Evolutionary conservation across 1,140 invertebrate genomes (phyloP).

Genomic region (Aphis craccivora): DNA sequence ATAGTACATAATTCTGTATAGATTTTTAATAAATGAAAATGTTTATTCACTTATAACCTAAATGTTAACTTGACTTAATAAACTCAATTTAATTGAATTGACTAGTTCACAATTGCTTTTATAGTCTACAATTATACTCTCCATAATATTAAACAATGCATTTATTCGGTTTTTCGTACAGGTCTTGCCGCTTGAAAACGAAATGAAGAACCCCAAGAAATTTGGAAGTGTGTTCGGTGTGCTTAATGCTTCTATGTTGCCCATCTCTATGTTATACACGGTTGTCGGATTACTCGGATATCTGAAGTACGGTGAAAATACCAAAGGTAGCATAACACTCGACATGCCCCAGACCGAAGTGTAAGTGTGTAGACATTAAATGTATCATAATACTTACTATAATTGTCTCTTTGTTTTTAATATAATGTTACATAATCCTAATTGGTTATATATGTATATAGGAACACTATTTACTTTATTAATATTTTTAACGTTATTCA

Average conservation of each 20-base stretch:
- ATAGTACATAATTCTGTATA: too few species aligned
- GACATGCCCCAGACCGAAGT: constrained; percentile 70
- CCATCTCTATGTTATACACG: constrained; percentile 78
- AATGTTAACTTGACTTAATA: too few species aligned
- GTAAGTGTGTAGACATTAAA: constrained; percentile 65
- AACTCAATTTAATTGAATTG: too few species aligned
- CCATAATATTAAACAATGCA: not conserved
- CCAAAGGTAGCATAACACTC: constrained; percentile 74
- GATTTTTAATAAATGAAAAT: too few species aligned
- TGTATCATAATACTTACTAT: not conserved
- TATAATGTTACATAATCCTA: not conserved
- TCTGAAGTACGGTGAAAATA: constrained; percentile 74
- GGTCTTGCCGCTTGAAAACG: constrained; percentile 86
- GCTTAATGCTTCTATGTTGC: constrained; percentile 78
- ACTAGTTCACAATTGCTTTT: too few species aligned
- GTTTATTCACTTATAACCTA: too few species aligned
- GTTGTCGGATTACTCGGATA: constrained; percentile 85
- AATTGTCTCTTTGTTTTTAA: not conserved
- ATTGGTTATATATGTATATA: too few species aligned
- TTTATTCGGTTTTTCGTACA: constrained; percentile 62
- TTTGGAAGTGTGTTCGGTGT: constrained; percentile 78
- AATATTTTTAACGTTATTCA: not conserved
- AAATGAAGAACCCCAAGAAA: constrained; percentile 78
- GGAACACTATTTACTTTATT: too few species aligned
- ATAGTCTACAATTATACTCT: not conserved